Percentiles rank a stretch among this genome's conserved stretches.
Evolutionary conservation across 2,113 vertebrate species (phyloP).

Genomic region (Amia ocellicauda): DNA sequence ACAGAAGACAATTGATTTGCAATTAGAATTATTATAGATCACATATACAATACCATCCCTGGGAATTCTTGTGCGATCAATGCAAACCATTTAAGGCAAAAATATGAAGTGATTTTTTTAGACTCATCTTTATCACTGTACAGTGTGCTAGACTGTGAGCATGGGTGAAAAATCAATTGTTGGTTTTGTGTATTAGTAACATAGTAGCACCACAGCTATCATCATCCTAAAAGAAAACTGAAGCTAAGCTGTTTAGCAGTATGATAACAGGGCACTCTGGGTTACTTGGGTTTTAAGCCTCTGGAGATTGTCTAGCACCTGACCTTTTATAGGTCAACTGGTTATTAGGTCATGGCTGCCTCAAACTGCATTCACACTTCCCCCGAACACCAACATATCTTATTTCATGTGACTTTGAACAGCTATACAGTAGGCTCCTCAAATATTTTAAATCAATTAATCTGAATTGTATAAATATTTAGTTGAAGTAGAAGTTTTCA

Average conservation of each 20-base stretch:
- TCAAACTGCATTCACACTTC: constrained; percentile 31
- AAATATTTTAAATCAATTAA: too few species aligned
- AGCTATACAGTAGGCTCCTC: too few species aligned
- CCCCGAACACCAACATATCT: too few species aligned
- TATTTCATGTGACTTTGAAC: too few species aligned
- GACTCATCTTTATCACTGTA: not conserved
- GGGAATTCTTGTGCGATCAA: constrained; percentile 32
- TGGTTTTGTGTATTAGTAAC: constrained; percentile 18
- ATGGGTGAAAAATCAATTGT: constrained; percentile 32
- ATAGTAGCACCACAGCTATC: not conserved
- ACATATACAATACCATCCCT: constrained; percentile 40
- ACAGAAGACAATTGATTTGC: constrained; percentile 35
- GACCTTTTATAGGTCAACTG: constrained; percentile 47
- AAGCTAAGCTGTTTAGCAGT: constrained; percentile 25
- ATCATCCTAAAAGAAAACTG: not conserved
- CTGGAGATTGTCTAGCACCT: constrained; percentile 48
- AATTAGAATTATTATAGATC: constrained; percentile 42
- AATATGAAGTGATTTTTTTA: constrained; percentile 29
- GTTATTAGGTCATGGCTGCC: constrained; percentile 46
- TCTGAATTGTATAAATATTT: too few species aligned
- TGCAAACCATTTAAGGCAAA: constrained; percentile 39
- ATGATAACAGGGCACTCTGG: constrained; percentile 23
- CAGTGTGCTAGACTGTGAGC: constrained; percentile 24
- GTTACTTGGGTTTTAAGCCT: constrained; percentile 27
- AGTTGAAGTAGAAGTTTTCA: too few species aligned